Base-by-base conservation (phyloP, 2,797 vertebrate species). In the Chromis chromis region DNA sequence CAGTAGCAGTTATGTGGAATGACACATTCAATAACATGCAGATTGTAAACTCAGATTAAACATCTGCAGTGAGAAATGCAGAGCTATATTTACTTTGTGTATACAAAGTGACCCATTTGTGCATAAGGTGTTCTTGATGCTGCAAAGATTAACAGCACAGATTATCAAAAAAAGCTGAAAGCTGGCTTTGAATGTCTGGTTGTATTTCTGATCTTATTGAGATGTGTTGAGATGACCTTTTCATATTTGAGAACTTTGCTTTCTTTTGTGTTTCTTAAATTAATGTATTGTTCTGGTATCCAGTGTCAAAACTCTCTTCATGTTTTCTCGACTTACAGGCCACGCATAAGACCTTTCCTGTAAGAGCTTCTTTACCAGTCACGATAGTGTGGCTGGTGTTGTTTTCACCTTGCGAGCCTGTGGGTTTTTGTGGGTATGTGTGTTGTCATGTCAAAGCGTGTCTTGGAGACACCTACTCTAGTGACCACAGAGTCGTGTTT, bases 181-280 rank as follows among this genome's bases (percentile, higher is more conserved):
- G 11, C 12, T 44, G 40, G 14, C 40, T 6, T 17, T 17, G 4
- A 52, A 70, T 24, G 3, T 33, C 40, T 13, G 17, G 3, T 42
- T 9, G 16, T 52, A 46, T 19, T 52, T 36, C 33, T 48, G 3
- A 64, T 24, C 6, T 68, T 68, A 13, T 54, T 59, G 46, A 46
- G 14, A 17, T 66, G 46, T 49, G 21, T 56, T 49, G 11, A n/a
- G 28, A 54, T 0, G 2, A 42, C 25, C 33, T 68, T 44, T 54
- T 17, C 1, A 42, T 2, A 33, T 52, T 25, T 11, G 39, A 36
- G 3, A 27, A 19, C 19, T 42, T 36, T 0, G 4, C 4, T n/a
- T 1, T 52, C 1, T 60, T 36, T 46, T 19, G 10, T 21, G 14
- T 31, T 36, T 49, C n/a, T 33, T 22, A 55, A 39, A 44, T 17